A percentile compares a stretch with the other conserved stretches of the same genome.
These are phyloP conservation scores for Automeris io DNA, from an alignment of 2,888 invertebrate genomes.

Conservation along the genomic window DNA sequence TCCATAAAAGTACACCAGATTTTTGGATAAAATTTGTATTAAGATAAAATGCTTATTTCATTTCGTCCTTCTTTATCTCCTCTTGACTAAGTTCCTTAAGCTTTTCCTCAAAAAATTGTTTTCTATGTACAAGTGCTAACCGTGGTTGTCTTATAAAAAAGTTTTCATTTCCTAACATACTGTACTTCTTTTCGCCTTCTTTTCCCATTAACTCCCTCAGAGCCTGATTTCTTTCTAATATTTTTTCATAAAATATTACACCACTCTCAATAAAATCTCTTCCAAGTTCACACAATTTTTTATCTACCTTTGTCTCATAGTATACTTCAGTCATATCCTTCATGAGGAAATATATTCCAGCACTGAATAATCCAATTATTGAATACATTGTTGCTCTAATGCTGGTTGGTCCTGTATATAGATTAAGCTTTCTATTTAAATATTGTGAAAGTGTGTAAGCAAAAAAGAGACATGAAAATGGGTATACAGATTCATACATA, in stretches of 20 bases:
- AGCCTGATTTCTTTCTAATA: constrained; percentile 84
- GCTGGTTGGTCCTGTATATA: constrained; percentile 70
- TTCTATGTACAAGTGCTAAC: constrained; percentile 80
- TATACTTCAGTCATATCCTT: constrained; percentile 80
- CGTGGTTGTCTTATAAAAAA: constrained; percentile 80
- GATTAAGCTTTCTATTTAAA: constrained; percentile 72
- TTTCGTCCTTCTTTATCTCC: constrained; percentile 10
- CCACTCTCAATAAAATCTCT: constrained; percentile 83
- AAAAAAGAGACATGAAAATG: constrained; percentile 59
- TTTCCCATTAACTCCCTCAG: constrained; percentile 80
- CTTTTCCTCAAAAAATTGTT: constrained; percentile 79
- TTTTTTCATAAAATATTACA: constrained; percentile 84
- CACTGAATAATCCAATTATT: constrained; percentile 73
- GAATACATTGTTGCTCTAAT: constrained; percentile 70
- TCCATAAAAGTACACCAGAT: no score
- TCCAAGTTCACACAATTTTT: constrained; percentile 76
- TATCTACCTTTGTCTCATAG: constrained; percentile 81
- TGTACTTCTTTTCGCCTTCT: constrained; percentile 79
- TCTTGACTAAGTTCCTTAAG: constrained; percentile 40
- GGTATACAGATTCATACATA: constrained; percentile 73
- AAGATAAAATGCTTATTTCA: no score
- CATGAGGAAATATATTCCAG: constrained; percentile 78
- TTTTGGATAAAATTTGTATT: no score
- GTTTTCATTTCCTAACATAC: constrained; percentile 82
- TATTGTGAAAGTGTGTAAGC: constrained; percentile 70